Base-by-base conservation (phyloP, 2,888 invertebrate genomes). In the Thymelicus lineola region DNA sequence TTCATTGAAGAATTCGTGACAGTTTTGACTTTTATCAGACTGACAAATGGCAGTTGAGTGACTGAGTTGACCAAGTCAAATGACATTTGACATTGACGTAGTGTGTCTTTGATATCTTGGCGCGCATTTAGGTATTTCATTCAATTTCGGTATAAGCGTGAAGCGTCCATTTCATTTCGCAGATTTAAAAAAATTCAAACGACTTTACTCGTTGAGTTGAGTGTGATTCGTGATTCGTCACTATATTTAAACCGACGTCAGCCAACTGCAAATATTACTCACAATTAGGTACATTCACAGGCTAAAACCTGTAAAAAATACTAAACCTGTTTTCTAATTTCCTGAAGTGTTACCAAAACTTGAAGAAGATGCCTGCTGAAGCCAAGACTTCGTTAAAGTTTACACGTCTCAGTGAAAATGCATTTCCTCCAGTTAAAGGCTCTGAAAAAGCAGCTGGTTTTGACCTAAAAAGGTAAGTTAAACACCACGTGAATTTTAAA, bases 371-470 rank as follows among this genome's bases (percentile, higher is more conserved):
- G 92, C 81, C 87, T 66, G 73, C 80, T 20, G 82, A 82, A 73
- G 38, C 80, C 12, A 79, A 81, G 59, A 74, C 83, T 9, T 79
- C 94, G 46, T 83, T 97, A 57, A 95, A 95, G 77, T 98, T 97
- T 88, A 96, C 96, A 0, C 98, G 97, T 82, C 87, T 98, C 20
- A 95, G 96, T 4, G 96, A 97, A 50, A 95, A 98, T 79, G 99
- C 99, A 0, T 95, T 95, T 78, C 92, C 96, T 3, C 99, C 99
- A 0, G 91, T 95, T 0, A 97, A 96, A 85, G 99, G 98, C 0
- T 98, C 98, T 0, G 94, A 95, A 70, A 95, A 95, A 79, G 97
- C 99, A 10, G 99, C 99, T 66, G 99, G 99, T 46, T 98, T 96
- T 83, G 99, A 99, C 93, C 91, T 99, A 65, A 96, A 95, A 88